phyloP scores from a whole-genome alignment of 2,888 invertebrate genomes.

The Glyphotaelius pellucidus region DNA sequence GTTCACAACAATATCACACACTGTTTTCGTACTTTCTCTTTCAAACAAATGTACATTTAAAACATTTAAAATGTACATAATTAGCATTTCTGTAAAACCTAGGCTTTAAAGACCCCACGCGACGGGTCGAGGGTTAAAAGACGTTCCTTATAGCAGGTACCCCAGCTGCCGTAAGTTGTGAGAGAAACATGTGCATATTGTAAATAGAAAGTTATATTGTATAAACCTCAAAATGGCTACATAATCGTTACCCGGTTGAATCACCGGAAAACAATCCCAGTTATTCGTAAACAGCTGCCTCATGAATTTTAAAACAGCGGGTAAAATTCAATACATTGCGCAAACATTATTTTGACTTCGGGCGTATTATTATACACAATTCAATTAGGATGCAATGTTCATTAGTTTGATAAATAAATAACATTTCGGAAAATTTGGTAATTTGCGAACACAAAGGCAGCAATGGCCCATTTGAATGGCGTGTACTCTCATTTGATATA shows the following conservation, averaged over 20 bases:
- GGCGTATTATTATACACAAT: not conserved
- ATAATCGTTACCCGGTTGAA: not conserved
- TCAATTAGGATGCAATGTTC: not conserved
- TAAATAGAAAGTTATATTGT: too few species aligned
- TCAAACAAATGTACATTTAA: too few species aligned
- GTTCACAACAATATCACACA: too few species aligned
- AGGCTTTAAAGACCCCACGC: too few species aligned
- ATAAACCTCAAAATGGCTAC: too few species aligned
- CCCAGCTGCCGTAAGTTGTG: too few species aligned
- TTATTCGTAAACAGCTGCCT: not conserved
- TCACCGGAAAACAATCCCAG: not conserved
- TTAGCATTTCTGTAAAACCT: too few species aligned
- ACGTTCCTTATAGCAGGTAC: too few species aligned
- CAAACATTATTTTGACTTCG: not conserved
- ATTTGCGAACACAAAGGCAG: conserved; percentile 13
- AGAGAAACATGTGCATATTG: too few species aligned
- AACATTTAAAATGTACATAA: too few species aligned
- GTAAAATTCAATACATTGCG: not conserved
- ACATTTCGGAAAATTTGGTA: not conserved
- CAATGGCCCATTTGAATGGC: conserved; percentile 4
- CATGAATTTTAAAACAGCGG: not conserved
- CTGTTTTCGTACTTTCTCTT: too few species aligned
- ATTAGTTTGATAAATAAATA: not conserved
- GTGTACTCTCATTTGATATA: not conserved
- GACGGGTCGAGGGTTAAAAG: too few species aligned